phyloP scores from a whole-genome alignment of 2,113 vertebrate genomes.

The Ophiodon elongatus region DNA sequence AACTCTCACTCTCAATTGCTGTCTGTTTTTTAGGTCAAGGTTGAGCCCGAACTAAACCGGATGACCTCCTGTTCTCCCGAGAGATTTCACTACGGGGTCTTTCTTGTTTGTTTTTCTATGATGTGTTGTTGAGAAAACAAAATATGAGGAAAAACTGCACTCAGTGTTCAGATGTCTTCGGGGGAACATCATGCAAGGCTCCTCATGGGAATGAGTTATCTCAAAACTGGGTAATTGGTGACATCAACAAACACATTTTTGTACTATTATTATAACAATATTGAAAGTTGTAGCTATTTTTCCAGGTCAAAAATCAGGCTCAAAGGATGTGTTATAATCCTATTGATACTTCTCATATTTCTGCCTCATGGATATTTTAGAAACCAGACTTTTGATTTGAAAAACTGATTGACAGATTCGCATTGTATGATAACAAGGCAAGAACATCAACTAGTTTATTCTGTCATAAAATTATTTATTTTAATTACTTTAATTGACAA shows the following conservation, averaged over 20 bases:
- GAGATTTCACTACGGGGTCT: constrained; percentile 10
- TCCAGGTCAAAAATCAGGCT: not conserved
- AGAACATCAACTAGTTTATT: not conserved
- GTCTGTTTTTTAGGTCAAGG: constrained; percentile 37
- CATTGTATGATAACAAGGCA: not conserved
- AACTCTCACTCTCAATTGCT: not conserved
- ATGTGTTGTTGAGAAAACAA: not conserved
- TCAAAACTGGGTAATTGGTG: constrained; percentile 9
- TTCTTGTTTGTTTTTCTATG: constrained; percentile 30
- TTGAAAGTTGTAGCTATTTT: not conserved
- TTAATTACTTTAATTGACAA: no score
- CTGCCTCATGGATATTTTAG: not conserved
- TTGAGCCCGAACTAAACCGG: constrained; percentile 20
- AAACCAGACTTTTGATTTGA: not conserved
- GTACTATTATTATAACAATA: not conserved
- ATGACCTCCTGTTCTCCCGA: constrained; percentile 18
- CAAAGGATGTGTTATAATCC: not conserved
- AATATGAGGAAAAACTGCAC: not conserved
- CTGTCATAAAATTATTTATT: not conserved
- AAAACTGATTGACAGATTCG: not conserved
- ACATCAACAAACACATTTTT: constrained; percentile 2
- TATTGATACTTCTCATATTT: not conserved
- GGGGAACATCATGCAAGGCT: constrained; percentile 7
- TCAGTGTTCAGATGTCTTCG: not conserved
- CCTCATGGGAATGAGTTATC: constrained; percentile 3